phyloP scores from a whole-genome alignment of 2,888 invertebrate genomes.

The Polydrusus pterygomalis region DNA sequence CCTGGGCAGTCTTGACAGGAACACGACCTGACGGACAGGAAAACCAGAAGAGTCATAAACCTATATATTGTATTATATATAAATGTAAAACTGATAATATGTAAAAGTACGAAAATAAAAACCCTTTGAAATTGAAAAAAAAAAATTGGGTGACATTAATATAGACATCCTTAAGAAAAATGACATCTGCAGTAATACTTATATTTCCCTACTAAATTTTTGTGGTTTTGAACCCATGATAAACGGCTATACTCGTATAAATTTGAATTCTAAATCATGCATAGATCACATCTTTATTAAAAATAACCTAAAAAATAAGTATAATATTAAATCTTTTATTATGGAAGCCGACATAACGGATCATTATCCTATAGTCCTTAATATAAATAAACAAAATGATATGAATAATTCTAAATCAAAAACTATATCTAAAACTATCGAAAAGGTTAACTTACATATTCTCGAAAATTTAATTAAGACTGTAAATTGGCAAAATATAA shows the following conservation, averaged over 20 bases:
- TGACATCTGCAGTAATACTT: no score
- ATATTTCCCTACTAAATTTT: no score
- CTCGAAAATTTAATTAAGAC: not conserved
- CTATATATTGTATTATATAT: no score
- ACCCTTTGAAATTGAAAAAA: no score
- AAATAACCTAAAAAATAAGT: conserved; percentile 21
- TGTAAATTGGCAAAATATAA: not conserved
- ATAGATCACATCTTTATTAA: conserved; percentile 27
- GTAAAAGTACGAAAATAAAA: no score
- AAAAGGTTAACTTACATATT: not conserved
- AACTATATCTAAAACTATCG: not conserved
- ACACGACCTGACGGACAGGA: no score
- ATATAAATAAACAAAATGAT: not conserved
- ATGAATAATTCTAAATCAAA: not conserved
- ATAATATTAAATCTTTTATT: not conserved
- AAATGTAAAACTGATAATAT: no score
- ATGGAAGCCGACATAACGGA: not conserved
- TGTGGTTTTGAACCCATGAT: not conserved
- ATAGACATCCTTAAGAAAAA: no score
- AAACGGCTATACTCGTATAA: conserved; percentile 14
- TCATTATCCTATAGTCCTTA: not conserved
- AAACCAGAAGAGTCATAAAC: no score
- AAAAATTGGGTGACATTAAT: no score
- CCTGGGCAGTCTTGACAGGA: no score
- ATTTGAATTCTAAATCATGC: conserved; percentile 16